Conservation (phyloP, 2,113 vertebrate genomes). For the Zosterops hypoxanthus region DNA sequence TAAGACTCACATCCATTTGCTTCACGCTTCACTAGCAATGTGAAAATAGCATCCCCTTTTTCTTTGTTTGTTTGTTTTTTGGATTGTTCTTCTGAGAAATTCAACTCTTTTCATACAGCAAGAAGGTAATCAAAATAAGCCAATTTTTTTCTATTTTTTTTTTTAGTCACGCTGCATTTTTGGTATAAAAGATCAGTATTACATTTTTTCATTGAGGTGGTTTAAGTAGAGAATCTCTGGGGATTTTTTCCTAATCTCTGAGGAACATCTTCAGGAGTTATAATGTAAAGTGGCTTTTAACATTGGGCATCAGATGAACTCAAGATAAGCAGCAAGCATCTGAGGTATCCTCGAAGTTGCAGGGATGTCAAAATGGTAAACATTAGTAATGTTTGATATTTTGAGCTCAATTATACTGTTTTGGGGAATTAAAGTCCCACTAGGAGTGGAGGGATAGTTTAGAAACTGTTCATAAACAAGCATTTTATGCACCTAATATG, state of each 20-base stretch:
- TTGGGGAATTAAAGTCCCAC: not conserved
- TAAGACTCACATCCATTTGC: fast-evolving
- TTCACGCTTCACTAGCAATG: not conserved
- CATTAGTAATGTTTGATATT: not conserved
- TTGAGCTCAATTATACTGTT: not conserved
- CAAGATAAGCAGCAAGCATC: not conserved
- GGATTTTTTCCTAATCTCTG: not conserved
- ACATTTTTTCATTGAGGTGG: not conserved
- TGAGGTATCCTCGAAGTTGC: not conserved
- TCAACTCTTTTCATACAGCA: not conserved
- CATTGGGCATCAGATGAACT: not conserved
- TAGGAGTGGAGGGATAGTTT: not conserved
- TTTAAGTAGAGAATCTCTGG: not conserved
- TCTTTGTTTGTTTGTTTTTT: not conserved
- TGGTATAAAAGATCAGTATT: fast-evolving
- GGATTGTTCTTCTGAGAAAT: not conserved
- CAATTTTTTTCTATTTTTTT: not conserved
- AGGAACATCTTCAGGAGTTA: not conserved
- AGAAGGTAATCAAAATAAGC: not conserved
- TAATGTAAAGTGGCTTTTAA: not conserved
- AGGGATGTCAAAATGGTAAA: not conserved
- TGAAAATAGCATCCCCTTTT: fast-evolving
- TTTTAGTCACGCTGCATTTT: fast-evolving
- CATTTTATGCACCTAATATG: not conserved
- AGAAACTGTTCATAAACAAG: not conserved